A percentile compares a stretch with the other conserved stretches of the same genome.
Conservation (phyloP, 2,797 vertebrate species). For the Coluber constrictor region DNA sequence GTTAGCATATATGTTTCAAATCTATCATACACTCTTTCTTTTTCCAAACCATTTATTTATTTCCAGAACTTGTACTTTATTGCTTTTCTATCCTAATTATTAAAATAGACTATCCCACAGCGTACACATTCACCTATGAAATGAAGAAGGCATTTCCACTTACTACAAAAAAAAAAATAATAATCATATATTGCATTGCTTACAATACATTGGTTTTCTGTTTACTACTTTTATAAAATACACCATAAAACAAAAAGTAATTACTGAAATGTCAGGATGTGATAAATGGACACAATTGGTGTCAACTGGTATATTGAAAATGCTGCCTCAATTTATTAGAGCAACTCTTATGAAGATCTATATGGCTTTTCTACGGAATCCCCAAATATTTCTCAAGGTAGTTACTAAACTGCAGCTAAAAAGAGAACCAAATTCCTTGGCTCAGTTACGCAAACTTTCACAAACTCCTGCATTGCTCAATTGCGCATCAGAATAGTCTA, state of each 20-base stretch:
- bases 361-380: constrained; percentile 56
- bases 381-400: constrained; percentile 66
- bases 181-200: background rate
- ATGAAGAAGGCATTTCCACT: background rate
- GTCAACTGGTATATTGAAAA: constrained; percentile 35
- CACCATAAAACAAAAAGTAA: constrained; percentile 29
- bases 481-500: background rate
- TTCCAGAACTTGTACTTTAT: background rate
- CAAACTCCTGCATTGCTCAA: constrained; percentile 25
- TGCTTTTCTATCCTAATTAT: background rate
- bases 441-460: constrained; percentile 15
- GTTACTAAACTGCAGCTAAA: constrained; percentile 51
- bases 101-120: background rate
- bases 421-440: constrained; percentile 46
- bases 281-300: constrained; percentile 39
- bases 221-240: constrained; percentile 23
- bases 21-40: background rate
- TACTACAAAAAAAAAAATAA: background rate
- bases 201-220: constrained; percentile 4
- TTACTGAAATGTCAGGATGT: constrained; percentile 21
- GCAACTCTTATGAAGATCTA: constrained; percentile 42
- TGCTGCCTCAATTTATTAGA: constrained; percentile 48
- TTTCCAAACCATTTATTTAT: background rate
- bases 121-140: background rate
- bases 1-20: background rate